Evolutionary conservation across 2,113 vertebrate genomes (phyloP).

Genomic region (Hydrolagus affinis): DNA sequence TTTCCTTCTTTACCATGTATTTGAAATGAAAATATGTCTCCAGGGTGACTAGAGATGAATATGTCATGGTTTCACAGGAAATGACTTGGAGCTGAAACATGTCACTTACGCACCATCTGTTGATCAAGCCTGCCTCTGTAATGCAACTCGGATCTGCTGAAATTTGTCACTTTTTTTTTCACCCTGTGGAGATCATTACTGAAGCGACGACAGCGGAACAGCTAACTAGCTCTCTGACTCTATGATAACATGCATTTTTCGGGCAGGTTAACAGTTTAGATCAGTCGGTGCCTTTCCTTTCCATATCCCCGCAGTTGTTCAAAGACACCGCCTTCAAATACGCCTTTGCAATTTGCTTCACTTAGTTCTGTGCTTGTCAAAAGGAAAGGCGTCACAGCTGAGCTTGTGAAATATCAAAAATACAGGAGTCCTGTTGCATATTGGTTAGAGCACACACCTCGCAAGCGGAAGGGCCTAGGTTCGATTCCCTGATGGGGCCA

Average conservation of each 20-base stretch:
- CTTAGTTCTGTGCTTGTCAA: background rate
- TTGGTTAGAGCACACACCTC: background rate
- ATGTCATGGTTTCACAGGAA: background rate
- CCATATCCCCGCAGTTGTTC: background rate
- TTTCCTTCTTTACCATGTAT: background rate
- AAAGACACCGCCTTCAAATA: background rate
- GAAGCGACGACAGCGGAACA: background rate
- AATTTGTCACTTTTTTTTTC: constrained; percentile 22
- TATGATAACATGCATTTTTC: background rate
- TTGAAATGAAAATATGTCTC: constrained; percentile 10
- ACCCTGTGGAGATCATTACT: constrained; percentile 28
- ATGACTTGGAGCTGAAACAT: background rate
- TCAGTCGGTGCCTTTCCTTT: background rate
- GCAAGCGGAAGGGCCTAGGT: too few species aligned
- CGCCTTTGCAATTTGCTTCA: background rate
- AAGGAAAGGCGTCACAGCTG: background rate
- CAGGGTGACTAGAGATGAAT: constrained; percentile 12
- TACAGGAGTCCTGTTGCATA: too few species aligned
- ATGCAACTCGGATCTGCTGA: constrained; percentile 3
- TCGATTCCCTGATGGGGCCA: too few species aligned
- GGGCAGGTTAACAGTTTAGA: constrained; percentile 14
- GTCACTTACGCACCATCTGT: constrained; percentile 21
- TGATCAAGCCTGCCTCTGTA: background rate
- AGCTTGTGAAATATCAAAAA: too few species aligned
- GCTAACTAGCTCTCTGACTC: background rate